Conservation (phyloP, 2,797 vertebrate genomes). For the Podarcis siculus region DNA sequence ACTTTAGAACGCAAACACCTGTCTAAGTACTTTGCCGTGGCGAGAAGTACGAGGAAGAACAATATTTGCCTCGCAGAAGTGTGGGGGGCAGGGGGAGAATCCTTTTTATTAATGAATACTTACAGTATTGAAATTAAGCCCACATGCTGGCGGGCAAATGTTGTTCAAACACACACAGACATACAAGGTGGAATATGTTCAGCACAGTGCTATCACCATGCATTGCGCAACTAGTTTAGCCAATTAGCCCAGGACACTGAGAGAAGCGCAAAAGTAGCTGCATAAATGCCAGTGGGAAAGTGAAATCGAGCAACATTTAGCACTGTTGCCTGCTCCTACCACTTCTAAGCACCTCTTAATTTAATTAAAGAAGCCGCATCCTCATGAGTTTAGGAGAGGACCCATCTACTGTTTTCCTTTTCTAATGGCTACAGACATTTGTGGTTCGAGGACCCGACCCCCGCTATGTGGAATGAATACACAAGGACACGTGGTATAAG, state of each 20-base stretch:
- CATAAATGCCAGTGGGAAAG: conserved; percentile 37
- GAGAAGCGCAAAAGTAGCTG: neutral
- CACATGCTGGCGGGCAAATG: conserved; percentile 50
- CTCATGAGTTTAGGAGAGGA: conserved; percentile 10
- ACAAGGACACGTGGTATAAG: too few species aligned
- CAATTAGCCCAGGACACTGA: conserved; percentile 29
- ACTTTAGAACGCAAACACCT: neutral
- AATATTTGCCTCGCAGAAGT: neutral
- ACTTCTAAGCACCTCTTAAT: conserved; percentile 34
- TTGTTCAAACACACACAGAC: conserved; percentile 5
- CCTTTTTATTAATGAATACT: conserved; percentile 60
- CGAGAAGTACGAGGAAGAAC: neutral
- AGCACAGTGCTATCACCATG: conserved; percentile 22
- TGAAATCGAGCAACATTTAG: conserved; percentile 32
- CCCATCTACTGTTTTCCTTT: conserved; percentile 39
- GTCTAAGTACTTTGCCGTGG: conserved; percentile 26
- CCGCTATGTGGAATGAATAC: too few species aligned
- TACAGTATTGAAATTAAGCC: conserved; percentile 60
- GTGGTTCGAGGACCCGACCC: too few species aligned
- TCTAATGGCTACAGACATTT: conserved; percentile 22
- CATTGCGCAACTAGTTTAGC: neutral
- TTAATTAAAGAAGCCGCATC: neutral
- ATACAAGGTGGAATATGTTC: conserved; percentile 51
- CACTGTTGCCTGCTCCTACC: conserved; percentile 6
- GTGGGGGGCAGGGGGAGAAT: too few species aligned